These are phyloP conservation scores for Microtus agrestis DNA, from an alignment of 2,797 vertebrate species.

Conservation along the genomic window DNA sequence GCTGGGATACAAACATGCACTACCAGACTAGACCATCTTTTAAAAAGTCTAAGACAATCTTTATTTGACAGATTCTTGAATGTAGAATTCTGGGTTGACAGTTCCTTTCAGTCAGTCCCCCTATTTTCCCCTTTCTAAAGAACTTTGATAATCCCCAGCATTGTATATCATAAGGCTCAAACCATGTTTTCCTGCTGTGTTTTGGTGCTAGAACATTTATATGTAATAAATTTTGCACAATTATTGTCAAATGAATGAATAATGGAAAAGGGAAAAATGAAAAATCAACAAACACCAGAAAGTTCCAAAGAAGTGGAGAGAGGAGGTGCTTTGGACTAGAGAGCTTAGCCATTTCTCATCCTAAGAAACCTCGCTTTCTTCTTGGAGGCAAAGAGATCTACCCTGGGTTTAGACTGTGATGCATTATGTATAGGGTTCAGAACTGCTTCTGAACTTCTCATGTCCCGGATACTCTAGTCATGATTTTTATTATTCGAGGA, in stretches of 20 bases:
- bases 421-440: constrained; percentile 54
- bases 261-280: constrained; percentile 43
- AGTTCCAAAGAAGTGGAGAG: neutral
- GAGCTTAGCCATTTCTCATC: constrained; percentile 50
- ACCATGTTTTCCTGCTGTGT: neutral
- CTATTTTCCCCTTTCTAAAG: too few species aligned
- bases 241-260: constrained; percentile 52
- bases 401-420: constrained; percentile 50
- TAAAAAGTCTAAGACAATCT: neutral
- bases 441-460: constrained; percentile 55
- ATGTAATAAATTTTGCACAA: constrained; percentile 44
- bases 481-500: constrained; percentile 67
- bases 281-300: constrained; percentile 68
- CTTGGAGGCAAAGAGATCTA: constrained; percentile 55
- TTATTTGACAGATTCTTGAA: neutral
- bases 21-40: neutral
- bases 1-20: neutral
- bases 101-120: neutral
- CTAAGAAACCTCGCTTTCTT: constrained; percentile 64
- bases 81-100: neutral
- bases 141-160: neutral
- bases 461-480: constrained; percentile 67
- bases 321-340: neutral
- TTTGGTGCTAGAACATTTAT: neutral
- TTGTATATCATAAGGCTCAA: neutral